These are phyloP conservation scores for Falco naumanni DNA, from an alignment of 2,797 vertebrate species.

Conservation along the genomic window DNA sequence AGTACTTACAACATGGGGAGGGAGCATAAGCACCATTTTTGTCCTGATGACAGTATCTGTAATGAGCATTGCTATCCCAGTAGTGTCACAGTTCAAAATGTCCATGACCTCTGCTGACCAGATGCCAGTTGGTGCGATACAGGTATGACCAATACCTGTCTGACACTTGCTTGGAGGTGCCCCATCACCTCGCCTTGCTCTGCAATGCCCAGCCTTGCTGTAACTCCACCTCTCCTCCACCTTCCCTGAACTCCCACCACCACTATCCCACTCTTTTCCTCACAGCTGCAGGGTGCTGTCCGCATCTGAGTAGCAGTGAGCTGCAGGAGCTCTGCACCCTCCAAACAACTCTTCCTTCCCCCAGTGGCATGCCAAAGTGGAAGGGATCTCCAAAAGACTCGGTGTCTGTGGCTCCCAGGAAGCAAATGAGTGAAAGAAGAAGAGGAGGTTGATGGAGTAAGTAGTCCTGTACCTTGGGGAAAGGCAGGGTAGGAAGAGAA, in stretches of 20 bases:
- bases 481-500: neutral
- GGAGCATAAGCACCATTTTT: neutral
- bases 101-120: too few relatives aligned
- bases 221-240: neutral
- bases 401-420: neutral
- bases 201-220: neutral
- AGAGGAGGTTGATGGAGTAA: neutral
- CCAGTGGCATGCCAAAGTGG: neutral
- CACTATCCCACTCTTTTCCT: rapidly evolving
- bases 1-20: neutral
- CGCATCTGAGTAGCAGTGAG: neutral
- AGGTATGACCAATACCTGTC: neutral
- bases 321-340: neutral
- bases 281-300: neutral
- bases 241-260: neutral
- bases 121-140: neutral
- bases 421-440: neutral
- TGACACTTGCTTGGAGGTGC: neutral
- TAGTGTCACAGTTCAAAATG: neutral
- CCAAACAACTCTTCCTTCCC: neutral
- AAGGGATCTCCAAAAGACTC: neutral
- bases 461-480: neutral
- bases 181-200: rapidly evolving
- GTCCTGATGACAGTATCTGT: neutral
- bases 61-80: neutral